A percentile compares a stretch with the other conserved stretches of the same genome.
phyloP scores from a whole-genome alignment of 2,888 invertebrate genomes.

The Calameuta pallipes region DNA sequence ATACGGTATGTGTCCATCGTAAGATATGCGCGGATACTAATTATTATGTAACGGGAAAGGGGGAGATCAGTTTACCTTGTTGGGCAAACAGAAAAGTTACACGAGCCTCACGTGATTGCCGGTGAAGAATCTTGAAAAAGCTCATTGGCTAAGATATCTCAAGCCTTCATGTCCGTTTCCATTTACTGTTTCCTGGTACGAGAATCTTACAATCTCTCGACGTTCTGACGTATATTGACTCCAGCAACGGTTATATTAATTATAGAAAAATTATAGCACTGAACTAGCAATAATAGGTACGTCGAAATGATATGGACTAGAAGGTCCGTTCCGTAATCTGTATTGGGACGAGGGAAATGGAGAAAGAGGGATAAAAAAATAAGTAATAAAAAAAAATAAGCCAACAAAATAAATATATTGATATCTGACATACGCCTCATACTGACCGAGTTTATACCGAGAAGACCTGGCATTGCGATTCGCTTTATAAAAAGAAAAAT shows the following conservation, averaged over 20 bases:
- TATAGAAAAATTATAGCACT: background rate
- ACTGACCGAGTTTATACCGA: slow-evolving; percentile 21
- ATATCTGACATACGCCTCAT: slow-evolving; percentile 25
- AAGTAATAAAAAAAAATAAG: slow-evolving; percentile 48
- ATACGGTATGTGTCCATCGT: slow-evolving; percentile 36
- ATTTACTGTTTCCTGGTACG: background rate
- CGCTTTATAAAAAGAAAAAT: background rate
- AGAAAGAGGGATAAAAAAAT: slow-evolving; percentile 26
- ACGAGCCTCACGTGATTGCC: background rate
- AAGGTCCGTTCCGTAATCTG: background rate
- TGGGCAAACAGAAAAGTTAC: background rate
- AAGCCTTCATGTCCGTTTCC: background rate
- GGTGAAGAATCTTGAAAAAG: background rate
- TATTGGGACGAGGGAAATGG: background rate
- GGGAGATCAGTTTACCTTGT: background rate
- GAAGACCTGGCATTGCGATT: slow-evolving; percentile 11
- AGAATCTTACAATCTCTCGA: background rate
- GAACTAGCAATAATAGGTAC: background rate
- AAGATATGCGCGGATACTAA: slow-evolving; percentile 5
- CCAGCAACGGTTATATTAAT: background rate
- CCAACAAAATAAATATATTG: slow-evolving; percentile 57
- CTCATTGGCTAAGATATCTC: background rate
- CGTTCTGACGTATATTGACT: background rate
- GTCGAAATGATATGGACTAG: background rate
- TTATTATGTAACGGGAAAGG: background rate